Base-by-base conservation (phyloP, 2,113 vertebrate genomes). In the Agelaius tricolor region DNA sequence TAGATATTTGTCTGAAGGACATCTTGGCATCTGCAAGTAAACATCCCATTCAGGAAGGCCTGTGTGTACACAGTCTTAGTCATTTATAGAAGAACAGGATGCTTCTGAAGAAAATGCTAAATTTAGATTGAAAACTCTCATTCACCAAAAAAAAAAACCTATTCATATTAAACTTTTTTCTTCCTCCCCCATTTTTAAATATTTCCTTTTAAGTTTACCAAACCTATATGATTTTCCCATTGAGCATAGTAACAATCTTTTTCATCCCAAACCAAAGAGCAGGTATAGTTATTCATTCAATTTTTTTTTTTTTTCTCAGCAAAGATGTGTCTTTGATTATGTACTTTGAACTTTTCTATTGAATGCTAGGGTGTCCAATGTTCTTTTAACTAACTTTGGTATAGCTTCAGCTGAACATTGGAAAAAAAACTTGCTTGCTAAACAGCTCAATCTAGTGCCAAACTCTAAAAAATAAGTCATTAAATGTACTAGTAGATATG, bases 21-120 rank as follows among this genome's bases (percentile, higher is more conserved):
- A 52, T 90, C 72, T 94, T 96, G 93, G 87, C 78, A 77, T 96
- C 75, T 71, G 72, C 79, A 95, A 96, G 78, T 96, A 93, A 97
- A 96, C 87, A 94, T 31, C 65, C 47, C 71, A 33, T 84, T 87
- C 87, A 93, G 81, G 84, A 93, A 93, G 77, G 59, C 17, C 55
- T 94, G 43, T 91, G 67, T 93, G 74, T 93, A 94, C 54, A 88
- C 33, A 89, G 59, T 18, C 81, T 82, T 63, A 79, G 74, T 66
- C 11, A 11, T 93, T 95, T 93, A 83, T 55, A 83, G 85, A 93
- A 77, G n/a, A 83, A 47, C 90, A 88, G 87, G 63, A 94, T 84
- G 58, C 78, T 91, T 90, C 84, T 88, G 90, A 91, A 95, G 49
- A 67, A 86, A 92, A 83, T 59, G 39, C 35, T 95, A 91, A 86